Evolutionary conservation across 2,888 invertebrate genomes (phyloP), one percentile per base, ranked within the genome.

Genomic region (Panopea generosa): DNA sequence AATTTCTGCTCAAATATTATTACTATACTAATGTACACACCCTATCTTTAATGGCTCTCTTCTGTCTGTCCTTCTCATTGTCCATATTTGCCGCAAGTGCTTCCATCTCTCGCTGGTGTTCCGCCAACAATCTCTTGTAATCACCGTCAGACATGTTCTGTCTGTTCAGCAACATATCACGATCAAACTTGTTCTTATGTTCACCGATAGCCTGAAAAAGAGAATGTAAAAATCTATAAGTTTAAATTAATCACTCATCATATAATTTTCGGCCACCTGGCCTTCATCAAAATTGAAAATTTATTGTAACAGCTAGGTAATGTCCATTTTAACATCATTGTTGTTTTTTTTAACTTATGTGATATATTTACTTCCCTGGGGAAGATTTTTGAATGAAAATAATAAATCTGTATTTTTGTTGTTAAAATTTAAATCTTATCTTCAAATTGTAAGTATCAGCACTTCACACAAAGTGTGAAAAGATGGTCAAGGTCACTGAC

Each of bases 101-200:
- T 9, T 82, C 87, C 77, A 86, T 79, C 43, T 91, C 88, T 59
- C 84, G 49, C 56, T 86, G 76, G 71, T 90, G 90, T 45, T 87
- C 85, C 9, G 84, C 83, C 73, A 91, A 62, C 47, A 90, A 71
- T 59, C 82, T 81, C 65, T 89, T 82, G 63, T 89, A 87, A 61
- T 91, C 91, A 4, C 89, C 89, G 50, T 91, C 88, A 11, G 86
- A 78, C 50, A 88, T 79, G 67, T 89, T 90, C 47, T 86, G 80
- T 49, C 90, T 86, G 49, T 89, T 86, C 20, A 91, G 76, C 29
- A 88, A 65, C 82, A 91, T 82, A 60, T 91, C 90, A 16, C 90
- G 74, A 47, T 91, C 91, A 86, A 91, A 90, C 78, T 89, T 90
- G 56, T 82, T 82, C 77, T 88, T 86, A 26, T 88, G 87, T 16